A percentile compares a stretch with the other conserved stretches of the same genome.
These are phyloP conservation scores for Typhlichthys eigenmanni DNA, from an alignment of 2,797 vertebrate genomes.

Conservation along the genomic window DNA sequence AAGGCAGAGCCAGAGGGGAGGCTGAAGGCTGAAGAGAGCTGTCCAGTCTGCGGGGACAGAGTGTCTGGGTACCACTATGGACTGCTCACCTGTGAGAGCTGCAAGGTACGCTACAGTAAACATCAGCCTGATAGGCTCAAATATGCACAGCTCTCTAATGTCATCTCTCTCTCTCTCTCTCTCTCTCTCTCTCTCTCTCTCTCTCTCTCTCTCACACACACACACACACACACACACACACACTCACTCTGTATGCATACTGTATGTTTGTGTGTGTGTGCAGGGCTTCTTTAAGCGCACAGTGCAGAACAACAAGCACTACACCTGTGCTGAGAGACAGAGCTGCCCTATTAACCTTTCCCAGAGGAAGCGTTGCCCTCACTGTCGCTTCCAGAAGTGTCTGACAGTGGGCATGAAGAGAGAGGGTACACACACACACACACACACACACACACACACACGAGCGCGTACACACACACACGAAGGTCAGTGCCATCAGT, in stretches of 20 bases:
- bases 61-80: conserved; percentile 86
- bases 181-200: neutral
- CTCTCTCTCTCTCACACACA: neutral
- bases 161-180: neutral
- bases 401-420: conserved; percentile 82
- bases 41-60: conserved; percentile 82
- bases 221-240: neutral
- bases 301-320: conserved; percentile 83
- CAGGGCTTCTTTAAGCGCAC: conserved; percentile 84
- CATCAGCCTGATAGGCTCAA: too few species aligned
- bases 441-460: neutral
- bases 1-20: conserved; percentile 54
- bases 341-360: conserved; percentile 78
- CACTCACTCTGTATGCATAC: neutral
- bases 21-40: conserved; percentile 59
- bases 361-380: conserved; percentile 83
- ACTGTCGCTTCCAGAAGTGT: conserved; percentile 84
- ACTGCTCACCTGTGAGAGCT: conserved; percentile 84
- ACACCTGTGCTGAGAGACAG: conserved; percentile 79
- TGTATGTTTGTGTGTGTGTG: conserved; percentile 3
- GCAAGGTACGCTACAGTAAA: conserved; percentile 71
- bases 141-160: neutral
- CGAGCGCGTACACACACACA: neutral
- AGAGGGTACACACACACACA: conserved; percentile 70
- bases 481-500: neutral